Base-by-base conservation (phyloP, 1,140 invertebrate genomes). In the Daktulosphaira vitifoliae region DNA sequence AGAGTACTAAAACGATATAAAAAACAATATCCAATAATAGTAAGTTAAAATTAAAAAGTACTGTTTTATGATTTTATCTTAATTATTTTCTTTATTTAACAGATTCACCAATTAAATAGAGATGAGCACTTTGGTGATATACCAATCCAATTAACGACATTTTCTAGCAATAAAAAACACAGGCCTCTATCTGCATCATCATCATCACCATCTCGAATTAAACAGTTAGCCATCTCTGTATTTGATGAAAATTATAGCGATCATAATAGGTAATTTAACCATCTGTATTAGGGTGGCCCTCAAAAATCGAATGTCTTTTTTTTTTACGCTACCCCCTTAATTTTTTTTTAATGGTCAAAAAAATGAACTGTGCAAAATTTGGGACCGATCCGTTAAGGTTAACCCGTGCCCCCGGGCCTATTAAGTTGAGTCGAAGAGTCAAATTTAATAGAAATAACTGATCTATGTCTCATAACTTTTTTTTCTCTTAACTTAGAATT, bases 1-100 rank as follows among this genome's bases (percentile, higher is more conserved):
- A 78, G 85, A 74, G 80, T 86, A 46, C 74, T 87, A 25, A 81
- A 82, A 71, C 77, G 84, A 65, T 86, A 85, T 73, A 86, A 84
- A 69, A 79, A 84, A 62, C 82, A 84, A 69, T 80, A 79, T 68
- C 77, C 77, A 18, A 77, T 78, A 29, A 76, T 79, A 72, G 78
- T 79, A 69, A 26, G 18, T 18, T 46, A 18, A 25, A 16, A 2
- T 6, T 7, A 48, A 48, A 39, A 39, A n/a, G n/a, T n/a, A n/a
- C n/a, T n/a, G n/a, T n/a, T n/a, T 33, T 33, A 33, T 33, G 11
- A 11, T 5, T 33, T 33, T 33, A 11, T 33, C 29, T 33, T 33
- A 33, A 33, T 33, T 33, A 6, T 5, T 48, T 48, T 16, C 4
- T 16, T 6, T 48, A 48, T 48, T 38, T 42, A 22, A 51, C 18